Conservation (phyloP, 1,140 invertebrate species). For the Goniozus legneri region DNA sequence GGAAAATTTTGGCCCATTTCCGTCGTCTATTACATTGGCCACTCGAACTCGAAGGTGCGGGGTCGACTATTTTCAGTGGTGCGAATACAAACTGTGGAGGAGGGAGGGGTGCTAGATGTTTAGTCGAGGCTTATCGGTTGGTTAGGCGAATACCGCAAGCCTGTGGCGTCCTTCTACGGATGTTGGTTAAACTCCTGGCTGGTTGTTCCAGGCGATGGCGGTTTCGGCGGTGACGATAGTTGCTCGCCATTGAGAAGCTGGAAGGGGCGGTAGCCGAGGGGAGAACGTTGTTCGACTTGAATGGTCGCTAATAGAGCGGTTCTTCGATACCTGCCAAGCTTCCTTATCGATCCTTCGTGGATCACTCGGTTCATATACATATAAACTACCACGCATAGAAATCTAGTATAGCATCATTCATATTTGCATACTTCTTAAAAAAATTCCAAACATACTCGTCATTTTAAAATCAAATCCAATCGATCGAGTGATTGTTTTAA, state of each 20-base stretch:
- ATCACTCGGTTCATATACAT: too few species aligned
- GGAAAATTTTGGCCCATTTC: too few species aligned
- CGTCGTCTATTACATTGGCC: too few species aligned
- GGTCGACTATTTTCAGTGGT: conserved; percentile 16
- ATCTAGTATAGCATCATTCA: too few species aligned
- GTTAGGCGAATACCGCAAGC: conserved; percentile 29
- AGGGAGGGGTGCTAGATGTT: conserved; percentile 3
- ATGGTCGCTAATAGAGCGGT: conserved; percentile 31
- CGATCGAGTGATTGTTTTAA: too few species aligned
- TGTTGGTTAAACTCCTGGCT: conserved; percentile 3
- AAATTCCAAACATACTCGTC: too few species aligned
- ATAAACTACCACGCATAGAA: too few species aligned
- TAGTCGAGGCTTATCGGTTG: conserved; percentile 27
- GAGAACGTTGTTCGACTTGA: conserved; percentile 34
- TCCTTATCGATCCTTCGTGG: too few species aligned
- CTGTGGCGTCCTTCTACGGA: conserved; percentile 19
- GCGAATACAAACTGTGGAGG: conserved; percentile 1
- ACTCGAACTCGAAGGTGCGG: too few species aligned
- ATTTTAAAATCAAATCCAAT: too few species aligned
- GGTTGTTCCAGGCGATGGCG: conserved; percentile 6
- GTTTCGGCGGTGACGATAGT: conserved; percentile 7
- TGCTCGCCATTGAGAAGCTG: conserved; percentile 12
- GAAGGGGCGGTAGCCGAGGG: conserved; percentile 23
- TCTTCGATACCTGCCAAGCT: conserved; percentile 11
- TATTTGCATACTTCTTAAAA: too few species aligned